phyloP scores from a whole-genome alignment of 2,888 invertebrate species.

The Leucania comma region DNA sequence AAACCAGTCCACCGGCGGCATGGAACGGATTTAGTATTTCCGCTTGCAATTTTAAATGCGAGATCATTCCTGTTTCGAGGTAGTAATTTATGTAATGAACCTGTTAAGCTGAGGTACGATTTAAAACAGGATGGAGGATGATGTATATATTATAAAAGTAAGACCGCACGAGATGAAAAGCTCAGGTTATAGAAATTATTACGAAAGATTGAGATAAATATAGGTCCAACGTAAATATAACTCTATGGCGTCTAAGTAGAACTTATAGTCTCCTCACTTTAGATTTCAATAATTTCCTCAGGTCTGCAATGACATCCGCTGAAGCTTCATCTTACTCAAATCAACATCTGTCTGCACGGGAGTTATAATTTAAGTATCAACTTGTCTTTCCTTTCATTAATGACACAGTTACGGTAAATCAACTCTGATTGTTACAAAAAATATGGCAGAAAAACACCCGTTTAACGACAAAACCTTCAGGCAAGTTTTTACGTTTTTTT shows the following conservation, averaged over 20 bases:
- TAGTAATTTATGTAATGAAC: slow-evolving; percentile 47
- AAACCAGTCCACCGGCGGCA: slow-evolving; percentile 67
- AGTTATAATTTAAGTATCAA: not conserved
- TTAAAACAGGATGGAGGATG: slow-evolving; percentile 36
- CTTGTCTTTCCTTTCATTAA: slow-evolving; percentile 6
- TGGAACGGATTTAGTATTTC: slow-evolving; percentile 72
- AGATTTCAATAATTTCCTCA: not conserved
- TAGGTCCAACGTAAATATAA: not conserved
- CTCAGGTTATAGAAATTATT: not conserved
- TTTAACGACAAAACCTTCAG: not conserved
- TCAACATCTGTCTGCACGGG: not conserved
- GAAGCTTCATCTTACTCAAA: not conserved
- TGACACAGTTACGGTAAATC: slow-evolving; percentile 4
- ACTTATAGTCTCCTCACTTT: not conserved
- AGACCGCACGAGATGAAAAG: not conserved
- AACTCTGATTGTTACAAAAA: slow-evolving; percentile 4
- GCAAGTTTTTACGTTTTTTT: slow-evolving; percentile 1
- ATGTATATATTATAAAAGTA: slow-evolving; percentile 9
- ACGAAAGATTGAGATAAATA: not conserved
- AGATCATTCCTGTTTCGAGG: slow-evolving; percentile 40
- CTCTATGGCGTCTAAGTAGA: not conserved
- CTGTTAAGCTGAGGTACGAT: slow-evolving; percentile 23
- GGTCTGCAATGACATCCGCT: not conserved
- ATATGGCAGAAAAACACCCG: slow-evolving; percentile 19
- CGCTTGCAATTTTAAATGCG: slow-evolving; percentile 58